phyloP scores from a whole-genome alignment of 2,797 vertebrate species.

The Bradypodion pumilum region DNA sequence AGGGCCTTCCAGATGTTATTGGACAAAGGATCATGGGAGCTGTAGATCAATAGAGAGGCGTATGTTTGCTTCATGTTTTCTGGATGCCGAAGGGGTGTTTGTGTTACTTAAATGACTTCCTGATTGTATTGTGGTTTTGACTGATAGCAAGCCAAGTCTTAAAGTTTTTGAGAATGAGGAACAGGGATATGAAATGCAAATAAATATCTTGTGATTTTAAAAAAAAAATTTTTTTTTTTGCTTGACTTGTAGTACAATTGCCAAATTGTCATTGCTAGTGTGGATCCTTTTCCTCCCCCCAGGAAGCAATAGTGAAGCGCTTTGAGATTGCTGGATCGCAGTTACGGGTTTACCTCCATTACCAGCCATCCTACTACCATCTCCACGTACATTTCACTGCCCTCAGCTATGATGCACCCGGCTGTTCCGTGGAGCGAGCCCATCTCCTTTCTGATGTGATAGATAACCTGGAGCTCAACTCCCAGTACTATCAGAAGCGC shows the following conservation, averaged over 20 bases:
- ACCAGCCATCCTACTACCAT: conserved; percentile 96
- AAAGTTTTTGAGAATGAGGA: not conserved
- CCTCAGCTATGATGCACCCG: conserved; percentile 86
- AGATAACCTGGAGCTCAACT: conserved; percentile 83
- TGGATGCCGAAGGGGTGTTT: not conserved
- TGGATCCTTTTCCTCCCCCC: not conserved
- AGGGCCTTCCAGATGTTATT: too few relatives aligned
- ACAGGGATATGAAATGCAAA: not conserved
- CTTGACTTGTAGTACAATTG: not conserved
- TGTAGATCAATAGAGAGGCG: too few relatives aligned
- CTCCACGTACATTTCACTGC: conserved; percentile 93
- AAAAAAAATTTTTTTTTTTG: not conserved
- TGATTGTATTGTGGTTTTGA: not conserved
- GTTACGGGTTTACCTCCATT: conserved; percentile 90
- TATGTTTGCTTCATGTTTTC: too few relatives aligned
- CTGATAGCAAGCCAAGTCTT: not conserved
- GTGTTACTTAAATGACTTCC: not conserved
- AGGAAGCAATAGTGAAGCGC: conserved; percentile 83
- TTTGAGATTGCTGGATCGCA: conserved; percentile 76
- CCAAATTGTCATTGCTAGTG: not conserved
- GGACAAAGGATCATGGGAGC: too few relatives aligned
- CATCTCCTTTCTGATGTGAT: conserved; percentile 90
- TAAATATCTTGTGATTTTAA: not conserved
- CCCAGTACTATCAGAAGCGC: conserved; percentile 79
- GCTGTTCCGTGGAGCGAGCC: conserved; percentile 86